These are phyloP conservation scores for Diachrysia chrysitis DNA, from an alignment of 2,888 invertebrate genomes.

Conservation along the genomic window DNA sequence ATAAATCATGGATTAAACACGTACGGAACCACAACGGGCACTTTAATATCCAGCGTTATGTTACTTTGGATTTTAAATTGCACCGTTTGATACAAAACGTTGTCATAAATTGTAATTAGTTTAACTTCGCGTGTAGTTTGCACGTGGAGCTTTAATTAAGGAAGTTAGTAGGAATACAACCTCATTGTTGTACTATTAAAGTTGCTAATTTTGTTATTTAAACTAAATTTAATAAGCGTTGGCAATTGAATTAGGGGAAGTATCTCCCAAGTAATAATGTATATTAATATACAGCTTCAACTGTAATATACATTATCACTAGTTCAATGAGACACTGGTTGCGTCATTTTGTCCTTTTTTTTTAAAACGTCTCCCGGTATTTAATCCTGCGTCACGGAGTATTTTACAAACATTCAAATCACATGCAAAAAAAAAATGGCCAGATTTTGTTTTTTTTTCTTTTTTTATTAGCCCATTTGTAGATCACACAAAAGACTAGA, in stretches of 20 bases:
- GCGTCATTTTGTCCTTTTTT: too few relatives aligned
- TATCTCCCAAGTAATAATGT: too few relatives aligned
- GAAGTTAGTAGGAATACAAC: neutral
- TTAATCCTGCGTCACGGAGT: too few relatives aligned
- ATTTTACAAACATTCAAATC: too few relatives aligned
- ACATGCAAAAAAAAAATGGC: too few relatives aligned
- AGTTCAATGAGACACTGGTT: too few relatives aligned
- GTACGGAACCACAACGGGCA: constrained; percentile 45
- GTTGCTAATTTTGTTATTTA: neutral
- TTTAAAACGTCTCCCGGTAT: too few relatives aligned
- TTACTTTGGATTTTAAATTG: constrained; percentile 12
- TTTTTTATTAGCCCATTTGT: too few relatives aligned
- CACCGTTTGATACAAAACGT: constrained; percentile 6
- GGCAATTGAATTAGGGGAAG: neutral
- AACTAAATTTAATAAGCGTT: neutral
- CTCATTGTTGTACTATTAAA: neutral
- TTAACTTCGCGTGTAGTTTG: constrained; percentile 9
- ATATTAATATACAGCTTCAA: too few relatives aligned
- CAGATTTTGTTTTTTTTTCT: too few relatives aligned
- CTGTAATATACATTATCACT: too few relatives aligned
- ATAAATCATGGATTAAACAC: constrained; percentile 50
- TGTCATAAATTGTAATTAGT: constrained; percentile 17
- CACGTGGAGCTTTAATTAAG: constrained; percentile 8
- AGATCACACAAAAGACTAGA: too few relatives aligned
- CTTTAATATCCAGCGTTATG: constrained; percentile 24